phyloP scores from a whole-genome alignment of 30 jellyfish, hydroid and myxozoan genomes.

The Aurelia coerulea region DNA sequence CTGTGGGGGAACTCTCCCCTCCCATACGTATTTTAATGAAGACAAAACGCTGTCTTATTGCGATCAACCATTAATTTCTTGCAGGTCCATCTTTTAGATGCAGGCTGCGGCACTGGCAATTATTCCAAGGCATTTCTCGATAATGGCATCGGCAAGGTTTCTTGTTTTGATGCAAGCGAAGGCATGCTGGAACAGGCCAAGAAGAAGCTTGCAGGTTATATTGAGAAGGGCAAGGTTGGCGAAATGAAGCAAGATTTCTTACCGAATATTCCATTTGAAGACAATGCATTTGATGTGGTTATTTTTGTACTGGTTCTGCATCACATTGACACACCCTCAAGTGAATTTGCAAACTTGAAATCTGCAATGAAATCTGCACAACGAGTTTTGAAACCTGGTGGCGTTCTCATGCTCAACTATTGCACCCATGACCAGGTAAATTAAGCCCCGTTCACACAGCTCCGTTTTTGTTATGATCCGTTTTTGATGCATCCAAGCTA shows the following conservation, averaged over 20 bases:
- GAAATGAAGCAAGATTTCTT: slow-evolving; percentile 49
- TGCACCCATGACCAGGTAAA: slow-evolving; percentile 31
- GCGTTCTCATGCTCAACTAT: slow-evolving; percentile 31
- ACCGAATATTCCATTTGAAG: slow-evolving; percentile 71
- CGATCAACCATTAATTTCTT: neutral
- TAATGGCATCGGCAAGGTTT: slow-evolving; percentile 65
- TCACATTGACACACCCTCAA: slow-evolving; percentile 53
- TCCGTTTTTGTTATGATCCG: too few relatives aligned
- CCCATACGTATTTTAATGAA: too few relatives aligned
- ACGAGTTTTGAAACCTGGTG: slow-evolving; percentile 36
- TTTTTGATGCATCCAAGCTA: too few relatives aligned
- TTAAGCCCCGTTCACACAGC: too few relatives aligned
- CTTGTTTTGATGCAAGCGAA: slow-evolving; percentile 74
- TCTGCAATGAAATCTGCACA: slow-evolving; percentile 4
- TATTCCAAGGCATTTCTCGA: slow-evolving; percentile 66
- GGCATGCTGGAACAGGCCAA: slow-evolving; percentile 79
- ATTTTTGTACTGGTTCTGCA: slow-evolving; percentile 72
- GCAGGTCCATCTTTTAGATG: slow-evolving; percentile 64
- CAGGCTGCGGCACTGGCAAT: slow-evolving; percentile 89
- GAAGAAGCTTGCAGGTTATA: slow-evolving; percentile 10
- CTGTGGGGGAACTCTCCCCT: too few relatives aligned
- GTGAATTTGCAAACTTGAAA: slow-evolving; percentile 17
- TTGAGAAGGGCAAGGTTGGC: neutral
- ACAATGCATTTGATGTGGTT: slow-evolving; percentile 66
- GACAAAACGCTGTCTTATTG: too few relatives aligned